Percentiles rank a stretch among this genome's conserved stretches.
These are phyloP conservation scores for Cancer borealis DNA, from an alignment of 2,888 invertebrate species.

Conservation along the genomic window DNA sequence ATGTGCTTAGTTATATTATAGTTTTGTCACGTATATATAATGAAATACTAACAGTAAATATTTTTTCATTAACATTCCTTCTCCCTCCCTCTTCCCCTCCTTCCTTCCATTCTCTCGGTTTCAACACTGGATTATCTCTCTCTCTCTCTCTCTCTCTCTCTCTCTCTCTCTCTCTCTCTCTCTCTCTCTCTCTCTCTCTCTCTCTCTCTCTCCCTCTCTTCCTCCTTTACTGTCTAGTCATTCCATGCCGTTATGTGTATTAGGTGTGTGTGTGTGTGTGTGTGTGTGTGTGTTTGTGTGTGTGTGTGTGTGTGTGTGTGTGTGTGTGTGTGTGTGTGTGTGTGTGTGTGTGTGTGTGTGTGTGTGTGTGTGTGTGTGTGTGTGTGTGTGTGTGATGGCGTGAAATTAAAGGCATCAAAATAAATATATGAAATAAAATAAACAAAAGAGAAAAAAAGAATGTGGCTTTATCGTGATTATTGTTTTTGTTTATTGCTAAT, in stretches of 20 bases:
- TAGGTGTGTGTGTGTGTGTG: slow-evolving; percentile 38
- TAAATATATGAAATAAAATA: too few species aligned
- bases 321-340: slow-evolving; percentile 29
- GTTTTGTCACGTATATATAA: too few species aligned
- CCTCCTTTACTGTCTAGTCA: slow-evolving; percentile 30
- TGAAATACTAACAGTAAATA: neutral
- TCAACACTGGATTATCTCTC: neutral
- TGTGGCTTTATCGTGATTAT: too few species aligned
- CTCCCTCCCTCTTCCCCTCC: neutral
- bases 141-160: slow-evolving; percentile 14
- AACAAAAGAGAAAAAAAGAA: too few species aligned
- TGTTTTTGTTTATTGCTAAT: too few species aligned
- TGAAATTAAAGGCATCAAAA: too few species aligned
- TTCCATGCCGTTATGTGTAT: slow-evolving; percentile 26
- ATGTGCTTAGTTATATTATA: too few species aligned
- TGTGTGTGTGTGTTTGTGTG: slow-evolving; percentile 53
- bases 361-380: neutral
- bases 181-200: slow-evolving; percentile 37
- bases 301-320: slow-evolving; percentile 50
- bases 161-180: slow-evolving; percentile 38
- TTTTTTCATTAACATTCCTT: neutral
- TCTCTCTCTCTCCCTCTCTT: slow-evolving; percentile 37
- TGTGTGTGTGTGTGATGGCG: too few species aligned
- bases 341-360: slow-evolving; percentile 31
- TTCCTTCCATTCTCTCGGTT: neutral